Conservation (phyloP, 2,113 vertebrate genomes). For the Eurypyga helias region DNA sequence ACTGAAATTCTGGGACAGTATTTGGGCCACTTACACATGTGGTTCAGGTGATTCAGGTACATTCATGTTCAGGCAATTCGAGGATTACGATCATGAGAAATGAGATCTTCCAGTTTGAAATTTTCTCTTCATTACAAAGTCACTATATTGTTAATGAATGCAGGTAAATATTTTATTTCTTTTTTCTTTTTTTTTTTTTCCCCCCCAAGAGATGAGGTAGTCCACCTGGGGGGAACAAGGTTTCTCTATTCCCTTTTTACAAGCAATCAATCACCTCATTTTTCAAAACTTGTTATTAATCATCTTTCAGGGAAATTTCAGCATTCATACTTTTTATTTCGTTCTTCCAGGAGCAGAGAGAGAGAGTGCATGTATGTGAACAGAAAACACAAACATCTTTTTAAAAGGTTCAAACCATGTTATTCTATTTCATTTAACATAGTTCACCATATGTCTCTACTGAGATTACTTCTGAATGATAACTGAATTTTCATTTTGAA, state of each 20-base stretch:
- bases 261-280: background rate
- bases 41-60: background rate
- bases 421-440: background rate
- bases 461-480: background rate
- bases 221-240: fast-evolving
- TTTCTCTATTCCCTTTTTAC: background rate
- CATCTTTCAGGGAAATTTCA: background rate
- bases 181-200: background rate
- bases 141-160: background rate
- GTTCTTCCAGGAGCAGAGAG: background rate
- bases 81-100: background rate
- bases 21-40: background rate
- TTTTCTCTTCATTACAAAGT: background rate
- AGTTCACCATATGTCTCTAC: background rate
- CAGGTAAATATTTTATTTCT: background rate
- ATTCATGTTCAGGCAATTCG: background rate
- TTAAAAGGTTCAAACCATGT: background rate
- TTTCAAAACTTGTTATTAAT: background rate
- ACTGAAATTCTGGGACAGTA: background rate
- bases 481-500: background rate
- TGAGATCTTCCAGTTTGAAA: background rate
- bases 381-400: background rate
- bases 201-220: fast-evolving
- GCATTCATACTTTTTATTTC: background rate
- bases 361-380: background rate